Percentiles rank a stretch among this genome's conserved stretches.
phyloP scores from a whole-genome alignment of 2,888 invertebrate species.

The Corbicula japonica region DNA sequence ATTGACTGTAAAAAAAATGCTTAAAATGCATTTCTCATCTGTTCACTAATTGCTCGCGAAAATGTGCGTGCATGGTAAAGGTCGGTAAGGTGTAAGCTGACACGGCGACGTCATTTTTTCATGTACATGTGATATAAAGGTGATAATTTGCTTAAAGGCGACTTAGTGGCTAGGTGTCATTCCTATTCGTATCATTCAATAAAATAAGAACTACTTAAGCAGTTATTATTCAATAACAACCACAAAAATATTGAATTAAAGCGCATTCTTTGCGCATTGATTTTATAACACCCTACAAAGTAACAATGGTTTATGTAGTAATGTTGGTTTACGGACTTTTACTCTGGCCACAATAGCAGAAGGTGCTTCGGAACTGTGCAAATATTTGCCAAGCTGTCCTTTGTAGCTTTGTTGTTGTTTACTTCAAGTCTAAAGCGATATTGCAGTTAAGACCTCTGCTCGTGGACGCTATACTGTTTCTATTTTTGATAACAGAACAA shows the following conservation, averaged over 20 bases:
- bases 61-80: too few species aligned
- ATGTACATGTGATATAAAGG: conserved; percentile 10
- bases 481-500: too few species aligned
- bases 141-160: conserved; percentile 31
- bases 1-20: too few species aligned
- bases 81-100: too few species aligned
- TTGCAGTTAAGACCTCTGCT: too few species aligned
- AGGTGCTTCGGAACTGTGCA: conserved; percentile 2
- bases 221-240: conserved; percentile 24
- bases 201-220: conserved; percentile 33
- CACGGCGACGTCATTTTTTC: too few species aligned
- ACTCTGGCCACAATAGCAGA: conserved; percentile 3
- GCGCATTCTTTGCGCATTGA: conserved; percentile 16
- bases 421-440: too few species aligned
- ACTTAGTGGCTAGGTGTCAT: conserved; percentile 22
- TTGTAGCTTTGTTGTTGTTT: too few species aligned
- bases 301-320: conserved; percentile 17
- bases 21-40: too few species aligned
- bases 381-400: conserved; percentile 22
- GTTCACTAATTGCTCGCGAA: too few species aligned
- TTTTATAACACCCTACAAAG: neutral
- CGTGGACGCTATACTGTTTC: too few species aligned
- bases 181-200: too few species aligned
- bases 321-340: conserved; percentile 15
- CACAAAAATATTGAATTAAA: conserved; percentile 41